Base-by-base conservation (phyloP, 2,113 vertebrate species). In the Epinephelus lanceolatus region DNA sequence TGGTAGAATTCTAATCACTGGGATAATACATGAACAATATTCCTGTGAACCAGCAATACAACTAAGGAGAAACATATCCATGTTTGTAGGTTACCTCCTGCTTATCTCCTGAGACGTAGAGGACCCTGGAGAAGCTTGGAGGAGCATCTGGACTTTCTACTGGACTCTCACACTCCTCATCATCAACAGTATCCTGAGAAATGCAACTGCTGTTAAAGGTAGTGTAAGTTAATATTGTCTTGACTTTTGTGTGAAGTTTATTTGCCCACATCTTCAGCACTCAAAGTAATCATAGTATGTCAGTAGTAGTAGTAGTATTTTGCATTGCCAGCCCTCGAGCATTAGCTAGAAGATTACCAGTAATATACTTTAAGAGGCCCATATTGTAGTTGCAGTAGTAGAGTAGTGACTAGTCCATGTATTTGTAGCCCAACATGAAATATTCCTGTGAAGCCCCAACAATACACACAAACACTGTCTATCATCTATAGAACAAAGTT, bases 71-170 rank as follows among this genome's bases (percentile, higher is more conserved):
- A 30, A 30, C 23, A 57, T n/a, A 14, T 65, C 8, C 3, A 27
- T 81, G 45, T 42, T 42, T 70, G 23, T 30, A n/a, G 13, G 8
- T 90, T 80, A 95, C 95, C 91, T 95, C 95, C 23, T 86, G 77
- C 49, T 86, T 91, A 75, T 92, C 93, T 75, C 93, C 89, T 62
- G 93, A 71, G 63, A 93, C 69, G 69, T 87, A 94, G 25, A 94
- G 66, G 70, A 93, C 91, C 63, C 93, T 91, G 73, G 93, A 93
- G 83, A 95, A 94, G 77, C 91, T 93, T 33, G 93, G 91, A 18
- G 92, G 88, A 87, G 13, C 14, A 3, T 91, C 80, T 69, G 92
- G 89, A 76, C 66, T 91, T 62, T 91, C 89, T 30, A 82, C 67
- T 49, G 76, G 86, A 89, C 86, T 94, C 47, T 89, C 81, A 72